Conservation (phyloP, 1,140 invertebrate genomes). For the Drosophila truncata region DNA sequence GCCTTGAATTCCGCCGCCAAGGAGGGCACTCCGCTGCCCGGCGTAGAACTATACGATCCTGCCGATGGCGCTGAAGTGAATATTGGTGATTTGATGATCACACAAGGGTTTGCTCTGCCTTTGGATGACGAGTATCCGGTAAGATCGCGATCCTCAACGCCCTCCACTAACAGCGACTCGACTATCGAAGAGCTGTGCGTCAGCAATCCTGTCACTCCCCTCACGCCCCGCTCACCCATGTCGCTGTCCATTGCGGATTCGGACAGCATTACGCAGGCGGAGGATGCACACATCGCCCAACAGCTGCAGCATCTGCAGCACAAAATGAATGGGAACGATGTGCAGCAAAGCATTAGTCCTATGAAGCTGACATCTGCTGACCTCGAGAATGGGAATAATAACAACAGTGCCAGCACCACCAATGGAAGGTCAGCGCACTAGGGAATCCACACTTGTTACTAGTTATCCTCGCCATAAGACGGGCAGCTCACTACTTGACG, state of each 20-base stretch:
- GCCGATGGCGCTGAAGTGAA: slow-evolving; percentile 74
- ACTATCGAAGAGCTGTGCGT: slow-evolving; percentile 69
- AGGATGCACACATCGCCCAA: slow-evolving; percentile 64
- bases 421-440: slow-evolving; percentile 33
- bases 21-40: slow-evolving; percentile 88
- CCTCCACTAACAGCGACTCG: slow-evolving; percentile 67
- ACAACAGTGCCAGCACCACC: slow-evolving; percentile 25
- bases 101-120: slow-evolving; percentile 74
- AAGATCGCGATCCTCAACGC: slow-evolving; percentile 67
- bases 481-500: slow-evolving; percentile 62
- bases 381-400: slow-evolving; percentile 58
- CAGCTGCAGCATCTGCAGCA: slow-evolving; percentile 72
- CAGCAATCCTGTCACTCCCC: slow-evolving; percentile 53
- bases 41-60: slow-evolving; percentile 88
- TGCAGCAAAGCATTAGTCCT: slow-evolving; percentile 34
- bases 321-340: slow-evolving; percentile 68
- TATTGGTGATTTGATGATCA: slow-evolving; percentile 75
- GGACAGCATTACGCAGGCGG: slow-evolving; percentile 48
- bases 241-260: slow-evolving; percentile 60
- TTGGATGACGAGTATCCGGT: slow-evolving; percentile 67
- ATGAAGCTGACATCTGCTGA: slow-evolving; percentile 55
- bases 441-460: slow-evolving; percentile 22
- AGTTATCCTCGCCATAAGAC: slow-evolving; percentile 37
- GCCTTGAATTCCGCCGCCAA: slow-evolving; percentile 85
- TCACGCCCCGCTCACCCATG: slow-evolving; percentile 63